Percentiles rank a stretch among this genome's conserved stretches.
These are phyloP conservation scores for Drosophila virilis DNA, from an alignment of 1,140 invertebrate species.

Conservation along the genomic window DNA sequence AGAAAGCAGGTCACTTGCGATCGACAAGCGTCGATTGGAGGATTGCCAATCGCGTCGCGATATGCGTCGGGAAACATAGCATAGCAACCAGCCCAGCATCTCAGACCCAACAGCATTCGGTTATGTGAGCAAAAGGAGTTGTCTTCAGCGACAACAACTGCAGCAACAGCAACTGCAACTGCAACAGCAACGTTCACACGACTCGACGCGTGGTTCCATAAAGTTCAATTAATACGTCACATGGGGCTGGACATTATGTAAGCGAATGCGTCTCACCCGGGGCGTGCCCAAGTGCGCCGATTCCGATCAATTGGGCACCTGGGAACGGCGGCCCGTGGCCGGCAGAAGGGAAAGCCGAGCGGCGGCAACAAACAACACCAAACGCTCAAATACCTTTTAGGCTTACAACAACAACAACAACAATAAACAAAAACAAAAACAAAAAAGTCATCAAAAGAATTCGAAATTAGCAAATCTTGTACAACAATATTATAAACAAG, in stretches of 20 bases:
- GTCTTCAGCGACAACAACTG: not conserved
- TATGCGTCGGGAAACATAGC: constrained; percentile 11
- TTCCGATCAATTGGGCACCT: constrained; percentile 23
- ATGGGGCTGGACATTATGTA: constrained; percentile 47
- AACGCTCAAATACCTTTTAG: constrained; percentile 13
- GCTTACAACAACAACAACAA: not conserved
- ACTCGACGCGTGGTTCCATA: constrained; percentile 20
- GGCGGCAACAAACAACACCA: not conserved
- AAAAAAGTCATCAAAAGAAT: not conserved
- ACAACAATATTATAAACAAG: not conserved
- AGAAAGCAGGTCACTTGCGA: constrained; percentile 83
- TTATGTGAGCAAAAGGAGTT: constrained; percentile 48
- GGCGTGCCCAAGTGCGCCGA: not conserved
- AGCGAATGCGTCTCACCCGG: constrained; percentile 7
- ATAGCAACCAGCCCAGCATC: constrained; percentile 10
- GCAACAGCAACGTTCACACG: constrained; percentile 34
- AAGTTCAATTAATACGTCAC: constrained; percentile 79
- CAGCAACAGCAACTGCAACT: not conserved
- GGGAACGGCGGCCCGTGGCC: constrained; percentile 15
- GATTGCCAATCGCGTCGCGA: constrained; percentile 60
- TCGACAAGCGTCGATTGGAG: constrained; percentile 56
- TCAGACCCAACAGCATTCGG: constrained; percentile 19
- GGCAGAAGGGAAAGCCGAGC: constrained; percentile 25
- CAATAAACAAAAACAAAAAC: not conserved
- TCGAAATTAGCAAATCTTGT: not conserved